A percentile compares a stretch with the other conserved stretches of the same genome.
phyloP scores from a whole-genome alignment of 2,888 invertebrate species.

The Operophtera brumata region DNA sequence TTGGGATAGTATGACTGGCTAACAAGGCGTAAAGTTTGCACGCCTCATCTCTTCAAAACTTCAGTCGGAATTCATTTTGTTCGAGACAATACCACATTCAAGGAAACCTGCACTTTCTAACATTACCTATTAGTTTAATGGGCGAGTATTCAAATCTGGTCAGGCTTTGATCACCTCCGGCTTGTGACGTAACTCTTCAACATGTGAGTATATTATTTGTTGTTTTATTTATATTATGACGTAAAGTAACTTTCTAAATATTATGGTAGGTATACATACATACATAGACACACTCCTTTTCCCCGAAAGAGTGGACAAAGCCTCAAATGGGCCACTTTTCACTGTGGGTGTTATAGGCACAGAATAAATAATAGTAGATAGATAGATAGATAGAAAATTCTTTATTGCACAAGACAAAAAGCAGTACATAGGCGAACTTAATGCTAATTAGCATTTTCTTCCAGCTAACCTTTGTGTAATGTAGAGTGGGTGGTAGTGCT shows the following conservation, averaged over 20 bases:
- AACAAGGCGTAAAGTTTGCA: conserved; percentile 53
- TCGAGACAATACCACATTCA: conserved; percentile 49
- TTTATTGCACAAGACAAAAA: too few relatives aligned
- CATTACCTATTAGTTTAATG: conserved; percentile 45
- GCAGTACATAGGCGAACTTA: too few relatives aligned
- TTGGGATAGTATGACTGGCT: conserved; percentile 33
- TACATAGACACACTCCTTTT: too few relatives aligned
- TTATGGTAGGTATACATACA: not conserved
- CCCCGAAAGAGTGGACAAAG: too few relatives aligned
- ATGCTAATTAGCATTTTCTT: too few relatives aligned
- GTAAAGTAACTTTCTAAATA: too few relatives aligned
- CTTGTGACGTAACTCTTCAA: conserved; percentile 15
- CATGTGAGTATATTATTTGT: not conserved
- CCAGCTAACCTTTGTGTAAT: too few relatives aligned
- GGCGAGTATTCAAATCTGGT: conserved; percentile 32
- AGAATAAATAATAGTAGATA: too few relatives aligned
- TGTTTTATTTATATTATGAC: not conserved
- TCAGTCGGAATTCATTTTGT: conserved; percentile 59
- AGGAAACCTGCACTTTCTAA: conserved; percentile 66
- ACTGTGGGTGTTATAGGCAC: too few relatives aligned
- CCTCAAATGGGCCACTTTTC: too few relatives aligned
- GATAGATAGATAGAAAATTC: too few relatives aligned
- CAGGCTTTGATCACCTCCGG: conserved; percentile 23
- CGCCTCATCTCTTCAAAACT: conserved; percentile 61
- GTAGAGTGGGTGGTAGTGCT: too few relatives aligned